These are phyloP conservation scores for Dendrocopos noguchii DNA, from an alignment of 2,113 vertebrate genomes.

Conservation along the genomic window DNA sequence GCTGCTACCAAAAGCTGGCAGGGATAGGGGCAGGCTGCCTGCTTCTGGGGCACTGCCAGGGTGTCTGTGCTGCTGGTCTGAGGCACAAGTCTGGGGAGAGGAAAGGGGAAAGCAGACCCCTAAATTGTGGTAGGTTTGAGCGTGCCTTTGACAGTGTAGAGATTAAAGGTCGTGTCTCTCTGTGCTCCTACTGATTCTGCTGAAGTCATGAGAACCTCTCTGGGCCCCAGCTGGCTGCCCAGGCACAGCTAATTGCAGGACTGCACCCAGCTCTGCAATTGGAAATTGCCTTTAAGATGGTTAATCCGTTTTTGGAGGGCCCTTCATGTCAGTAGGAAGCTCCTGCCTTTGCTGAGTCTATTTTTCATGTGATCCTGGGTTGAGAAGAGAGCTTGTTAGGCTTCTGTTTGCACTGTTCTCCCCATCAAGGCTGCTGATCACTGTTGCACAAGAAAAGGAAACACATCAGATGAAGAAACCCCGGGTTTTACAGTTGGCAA, in stretches of 20 bases:
- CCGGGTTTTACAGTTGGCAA: neutral
- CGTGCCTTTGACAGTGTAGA: neutral
- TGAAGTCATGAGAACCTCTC: neutral
- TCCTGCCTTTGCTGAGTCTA: neutral
- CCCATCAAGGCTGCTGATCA: slow-evolving; percentile 22
- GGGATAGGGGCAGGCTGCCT: neutral
- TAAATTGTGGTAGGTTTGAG: neutral
- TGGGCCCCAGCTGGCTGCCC: slow-evolving; percentile 6
- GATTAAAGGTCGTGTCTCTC: neutral
- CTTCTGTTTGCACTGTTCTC: slow-evolving; percentile 10
- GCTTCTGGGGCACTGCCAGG: neutral
- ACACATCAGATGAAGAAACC: slow-evolving; percentile 42
- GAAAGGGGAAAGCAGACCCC: neutral
- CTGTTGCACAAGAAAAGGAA: slow-evolving; percentile 50
- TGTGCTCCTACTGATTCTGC: neutral
- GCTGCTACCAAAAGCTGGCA: neutral
- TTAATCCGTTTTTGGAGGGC: neutral
- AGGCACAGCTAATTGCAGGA: neutral
- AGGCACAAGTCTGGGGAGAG: neutral
- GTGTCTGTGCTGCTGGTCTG: neutral
- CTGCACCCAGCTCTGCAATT: neutral
- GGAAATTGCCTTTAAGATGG: neutral
- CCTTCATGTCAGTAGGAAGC: neutral
- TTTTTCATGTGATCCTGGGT: slow-evolving; percentile 11
- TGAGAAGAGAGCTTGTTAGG: slow-evolving; percentile 34